A percentile compares a stretch with the other conserved stretches of the same genome.
Evolutionary conservation across 2,797 vertebrate genomes (phyloP).

Genomic region (Hyperoplus immaculatus): DNA sequence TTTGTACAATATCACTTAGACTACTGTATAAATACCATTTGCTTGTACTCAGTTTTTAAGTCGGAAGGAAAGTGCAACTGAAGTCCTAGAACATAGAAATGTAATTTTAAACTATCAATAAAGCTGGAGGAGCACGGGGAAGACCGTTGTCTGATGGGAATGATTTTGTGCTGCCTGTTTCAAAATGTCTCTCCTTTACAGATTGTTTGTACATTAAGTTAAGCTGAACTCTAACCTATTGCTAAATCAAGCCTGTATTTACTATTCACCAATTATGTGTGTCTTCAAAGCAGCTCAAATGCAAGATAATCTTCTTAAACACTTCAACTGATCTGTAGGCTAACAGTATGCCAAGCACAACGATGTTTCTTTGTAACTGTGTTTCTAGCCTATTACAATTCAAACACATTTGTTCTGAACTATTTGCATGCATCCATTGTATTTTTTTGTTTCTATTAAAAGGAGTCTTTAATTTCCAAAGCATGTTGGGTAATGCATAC

Average conservation of each 20-base stretch:
- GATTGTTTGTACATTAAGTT: too few species aligned
- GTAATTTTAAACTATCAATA: conserved; percentile 99
- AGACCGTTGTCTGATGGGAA: conserved; percentile 75
- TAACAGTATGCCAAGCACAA: background rate
- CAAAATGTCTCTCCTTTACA: background rate
- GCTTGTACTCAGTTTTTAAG: conserved; percentile 99
- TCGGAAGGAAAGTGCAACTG: conserved; percentile 99
- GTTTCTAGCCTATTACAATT: rapidly evolving
- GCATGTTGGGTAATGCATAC: too few species aligned
- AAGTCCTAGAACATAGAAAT: conserved; percentile 99
- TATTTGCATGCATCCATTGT: too few species aligned
- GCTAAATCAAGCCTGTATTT: background rate
- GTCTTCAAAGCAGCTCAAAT: background rate
- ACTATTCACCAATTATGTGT: too few species aligned
- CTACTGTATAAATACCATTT: conserved; percentile 99
- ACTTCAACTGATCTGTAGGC: background rate
- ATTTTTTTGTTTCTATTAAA: background rate
- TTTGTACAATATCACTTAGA: conserved; percentile 99
- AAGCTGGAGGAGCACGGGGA: conserved; percentile 99
- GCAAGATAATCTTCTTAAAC: background rate
- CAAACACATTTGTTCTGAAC: background rate
- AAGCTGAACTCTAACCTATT: background rate
- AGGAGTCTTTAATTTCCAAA: background rate
- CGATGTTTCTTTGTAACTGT: background rate
- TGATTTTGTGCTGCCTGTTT: conserved; percentile 13